A percentile compares a stretch with the other conserved stretches of the same genome.
phyloP scores from a whole-genome alignment of 2,888 invertebrate species.

The Spilarctia lutea region DNA sequence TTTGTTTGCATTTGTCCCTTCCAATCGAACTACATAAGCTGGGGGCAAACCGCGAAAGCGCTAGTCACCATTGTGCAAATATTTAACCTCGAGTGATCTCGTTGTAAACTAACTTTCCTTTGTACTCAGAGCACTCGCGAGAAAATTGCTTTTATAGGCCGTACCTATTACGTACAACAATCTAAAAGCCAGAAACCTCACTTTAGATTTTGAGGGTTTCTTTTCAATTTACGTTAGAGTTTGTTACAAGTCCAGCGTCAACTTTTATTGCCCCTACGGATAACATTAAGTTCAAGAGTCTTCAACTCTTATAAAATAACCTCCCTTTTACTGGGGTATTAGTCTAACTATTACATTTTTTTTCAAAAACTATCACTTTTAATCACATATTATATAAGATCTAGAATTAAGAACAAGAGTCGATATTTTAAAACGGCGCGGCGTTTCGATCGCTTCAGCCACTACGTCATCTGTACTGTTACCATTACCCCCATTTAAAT shows the following conservation, averaged over 20 bases:
- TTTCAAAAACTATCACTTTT: background rate
- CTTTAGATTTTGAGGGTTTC: slow-evolving; percentile 29
- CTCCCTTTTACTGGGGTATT: background rate
- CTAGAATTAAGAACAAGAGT: no score
- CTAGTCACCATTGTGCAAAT: slow-evolving; percentile 58
- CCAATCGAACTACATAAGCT: slow-evolving; percentile 48
- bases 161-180: slow-evolving; percentile 43
- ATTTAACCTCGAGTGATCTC: slow-evolving; percentile 64
- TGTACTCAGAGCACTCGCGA: slow-evolving; percentile 38
- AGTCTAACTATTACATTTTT: background rate
- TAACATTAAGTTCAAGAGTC: background rate
- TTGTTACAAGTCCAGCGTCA: background rate
- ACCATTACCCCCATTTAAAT: no score
- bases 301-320: background rate
- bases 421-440: background rate
- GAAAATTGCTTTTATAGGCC: slow-evolving; percentile 48
- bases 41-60: slow-evolving; percentile 40
- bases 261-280: background rate
- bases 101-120: slow-evolving; percentile 59
- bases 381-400: no score
- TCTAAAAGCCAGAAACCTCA: slow-evolving; percentile 38
- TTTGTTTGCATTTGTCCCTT: slow-evolving; percentile 53
- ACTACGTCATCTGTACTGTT: no score
- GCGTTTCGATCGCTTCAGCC: no score
- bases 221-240: background rate